Conservation (phyloP, 1,140 invertebrate species). For the Macrosteles quadrilineatus region DNA sequence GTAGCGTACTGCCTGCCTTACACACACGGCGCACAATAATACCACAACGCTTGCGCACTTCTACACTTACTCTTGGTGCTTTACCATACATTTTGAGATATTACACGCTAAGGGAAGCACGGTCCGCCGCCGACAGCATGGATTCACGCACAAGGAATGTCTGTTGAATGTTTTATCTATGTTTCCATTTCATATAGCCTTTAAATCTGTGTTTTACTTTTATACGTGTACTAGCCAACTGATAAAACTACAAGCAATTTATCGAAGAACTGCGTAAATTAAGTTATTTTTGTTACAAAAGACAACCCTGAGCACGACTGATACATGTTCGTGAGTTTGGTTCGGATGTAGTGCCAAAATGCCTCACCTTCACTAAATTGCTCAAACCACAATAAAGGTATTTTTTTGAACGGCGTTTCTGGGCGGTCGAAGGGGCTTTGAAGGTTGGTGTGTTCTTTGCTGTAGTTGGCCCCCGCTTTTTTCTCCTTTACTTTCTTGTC, state of each 20-base stretch:
- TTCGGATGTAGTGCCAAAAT: slow-evolving; percentile 23
- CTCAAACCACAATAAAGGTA: slow-evolving; percentile 22
- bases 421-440: too few relatives aligned
- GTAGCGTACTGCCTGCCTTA: too few relatives aligned
- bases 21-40: too few relatives aligned
- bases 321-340: not conserved
- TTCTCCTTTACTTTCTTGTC: not conserved
- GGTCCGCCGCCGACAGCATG: not conserved
- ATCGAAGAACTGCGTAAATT: slow-evolving; percentile 9
- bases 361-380: slow-evolving; percentile 22
- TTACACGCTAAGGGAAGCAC: too few relatives aligned
- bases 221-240: slow-evolving; percentile 3
- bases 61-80: too few relatives aligned
- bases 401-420: slow-evolving; percentile 1
- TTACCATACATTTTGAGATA: too few relatives aligned
- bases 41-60: too few relatives aligned
- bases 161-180: slow-evolving; percentile 24
- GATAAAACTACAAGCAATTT: slow-evolving; percentile 12
- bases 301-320: not conserved
- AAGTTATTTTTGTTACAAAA: slow-evolving; percentile 8
- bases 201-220: slow-evolving; percentile 11
- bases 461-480: not conserved
- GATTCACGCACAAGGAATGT: slow-evolving; percentile 11
- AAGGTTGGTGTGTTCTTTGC: not conserved
- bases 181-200: slow-evolving; percentile 19